phyloP scores from a whole-genome alignment of 1,140 invertebrate species.

The Caenorhabditis tropicalis region DNA sequence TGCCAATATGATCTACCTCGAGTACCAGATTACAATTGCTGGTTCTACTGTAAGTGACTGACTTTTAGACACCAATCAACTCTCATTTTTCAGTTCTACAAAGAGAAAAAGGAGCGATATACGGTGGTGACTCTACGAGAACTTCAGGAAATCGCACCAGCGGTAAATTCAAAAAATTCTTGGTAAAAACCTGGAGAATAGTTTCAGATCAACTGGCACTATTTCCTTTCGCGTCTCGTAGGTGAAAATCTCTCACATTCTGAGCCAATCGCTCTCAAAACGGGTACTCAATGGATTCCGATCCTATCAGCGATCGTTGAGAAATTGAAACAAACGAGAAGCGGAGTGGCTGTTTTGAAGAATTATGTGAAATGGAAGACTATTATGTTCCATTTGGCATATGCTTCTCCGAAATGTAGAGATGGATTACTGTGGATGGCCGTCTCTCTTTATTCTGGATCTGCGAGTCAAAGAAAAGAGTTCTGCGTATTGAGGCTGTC shows the following conservation, averaged over 20 bases:
- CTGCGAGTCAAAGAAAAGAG: slow-evolving; percentile 46
- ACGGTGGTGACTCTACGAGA: neutral
- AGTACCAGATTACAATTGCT: slow-evolving; percentile 44
- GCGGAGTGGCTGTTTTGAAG: neutral
- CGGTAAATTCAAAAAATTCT: neutral
- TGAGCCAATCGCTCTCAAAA: slow-evolving; percentile 44
- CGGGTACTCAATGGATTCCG: slow-evolving; percentile 36
- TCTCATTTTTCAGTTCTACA: slow-evolving; percentile 4
- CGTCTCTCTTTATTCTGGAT: neutral
- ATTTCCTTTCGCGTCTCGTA: slow-evolving; percentile 37
- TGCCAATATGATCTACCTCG: slow-evolving; percentile 45
- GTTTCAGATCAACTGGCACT: slow-evolving; percentile 47
- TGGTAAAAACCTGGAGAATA: no score
- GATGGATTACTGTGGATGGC: slow-evolving; percentile 30
- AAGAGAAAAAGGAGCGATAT: slow-evolving; percentile 41
- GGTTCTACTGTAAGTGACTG: neutral
- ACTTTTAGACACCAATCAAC: neutral
- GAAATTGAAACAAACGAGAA: slow-evolving; percentile 23
- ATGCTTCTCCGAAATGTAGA: slow-evolving; percentile 13
- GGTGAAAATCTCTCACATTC: neutral
- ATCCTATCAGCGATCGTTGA: slow-evolving; percentile 11
- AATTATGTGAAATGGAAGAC: slow-evolving; percentile 52
- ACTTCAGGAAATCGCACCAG: slow-evolving; percentile 29
- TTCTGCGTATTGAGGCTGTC: slow-evolving; percentile 43
- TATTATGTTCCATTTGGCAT: slow-evolving; percentile 45